Evolutionary conservation across 2,888 invertebrate species (phyloP), one percentile per base, ranked within the genome.

Genomic region (Emmelina monodactyla): DNA sequence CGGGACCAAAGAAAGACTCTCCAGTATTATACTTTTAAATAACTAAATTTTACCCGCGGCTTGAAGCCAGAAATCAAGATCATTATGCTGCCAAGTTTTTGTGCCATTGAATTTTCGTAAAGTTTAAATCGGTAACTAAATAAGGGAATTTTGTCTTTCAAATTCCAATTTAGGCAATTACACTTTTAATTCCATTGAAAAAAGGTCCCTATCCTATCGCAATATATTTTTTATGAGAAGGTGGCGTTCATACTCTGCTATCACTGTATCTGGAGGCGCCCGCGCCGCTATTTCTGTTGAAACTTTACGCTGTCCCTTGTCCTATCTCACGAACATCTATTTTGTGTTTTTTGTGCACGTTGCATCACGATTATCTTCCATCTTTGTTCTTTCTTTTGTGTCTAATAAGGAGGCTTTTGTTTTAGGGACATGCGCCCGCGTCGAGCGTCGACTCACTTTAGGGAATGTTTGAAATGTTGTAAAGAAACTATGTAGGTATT

Each of bases 1-100:
- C 7, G 11, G 28, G 4, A 13, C 4, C 5, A 29, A 52, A 49
- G 51, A 29, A 29, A 13, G 3, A 14, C 29, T 6, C 14, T 19
- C 9, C 5, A 5, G 19, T 19, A 75, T 76, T 76, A 76, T 70
- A 76, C 70, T 75, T 76, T 69, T 52, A 73, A 69, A 76, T 75
- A 49, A 50, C 41, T 39, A 57, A 58, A 68, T 65, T 60, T n/a
- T n/a, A n/a, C 60, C 9, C 29, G 12, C 49, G 41, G 41, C 42
- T n/a, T 50, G 51, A 45, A 44, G 46, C 49, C 51, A 41, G 52
- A 49, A 44, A 47, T 54, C 47, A 6, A 45, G 50, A 54, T 66
- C 63, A 58, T 66, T 67, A 66, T 61, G 51, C 56, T 44, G 59
- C 50, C 50, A 39, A 49, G 53, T 63, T 66, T 51, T 62, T 62